Base-by-base conservation (phyloP, 2,797 vertebrate genomes). In the Bradypus variegatus region DNA sequence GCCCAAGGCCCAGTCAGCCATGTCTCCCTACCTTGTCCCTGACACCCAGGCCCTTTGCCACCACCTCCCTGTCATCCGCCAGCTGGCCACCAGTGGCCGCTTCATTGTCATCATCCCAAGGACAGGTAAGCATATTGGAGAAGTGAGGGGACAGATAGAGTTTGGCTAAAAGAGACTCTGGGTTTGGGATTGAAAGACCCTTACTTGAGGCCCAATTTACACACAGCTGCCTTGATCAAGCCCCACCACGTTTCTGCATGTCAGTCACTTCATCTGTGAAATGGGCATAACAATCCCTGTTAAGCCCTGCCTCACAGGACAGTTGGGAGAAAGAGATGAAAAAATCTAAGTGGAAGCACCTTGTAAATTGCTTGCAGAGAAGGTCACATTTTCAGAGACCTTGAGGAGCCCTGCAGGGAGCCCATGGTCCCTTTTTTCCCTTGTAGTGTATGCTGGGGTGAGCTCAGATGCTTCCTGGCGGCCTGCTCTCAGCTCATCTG, bases 51-150 rank as follows among this genome's bases (percentile, higher is more conserved):
- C 98, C 81, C 98, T 99, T 87, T 99, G 99, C 97, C 98, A 99
- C 94, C 98, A 99, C 94, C 98, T 99, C 81, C 96, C 97, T 86
- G 94, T 98, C 67, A 97, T 99, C 96, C 97, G 98, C 65, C 99
- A 99, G 94, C 97, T 99, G 96, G 98, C 98, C 19, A 93, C 97
- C 94, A 99, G 99, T 2, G 98, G 99, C 91, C 98, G 98, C 95
- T 99, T 99, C 97, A 99, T 99, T 79, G 97, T 99, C 97, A 99
- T 99, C 98, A 99, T 99, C 97, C 99, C 99, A 1, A 98, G 98
- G 88, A 99, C 98, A 97, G 99, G 99, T 99, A 95, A 4, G 94
- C 45, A 1, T 9, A 1, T 7, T 45, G 58, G 23, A 69, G 62
- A 64, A 33, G 15, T 25, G 8, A 50, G 6, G 16, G 60, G 16